Evolutionary conservation across 2,797 vertebrate genomes (phyloP), one percentile per base, ranked within the genome.

Genomic region (Periophthalmus magnuspinnatus): DNA sequence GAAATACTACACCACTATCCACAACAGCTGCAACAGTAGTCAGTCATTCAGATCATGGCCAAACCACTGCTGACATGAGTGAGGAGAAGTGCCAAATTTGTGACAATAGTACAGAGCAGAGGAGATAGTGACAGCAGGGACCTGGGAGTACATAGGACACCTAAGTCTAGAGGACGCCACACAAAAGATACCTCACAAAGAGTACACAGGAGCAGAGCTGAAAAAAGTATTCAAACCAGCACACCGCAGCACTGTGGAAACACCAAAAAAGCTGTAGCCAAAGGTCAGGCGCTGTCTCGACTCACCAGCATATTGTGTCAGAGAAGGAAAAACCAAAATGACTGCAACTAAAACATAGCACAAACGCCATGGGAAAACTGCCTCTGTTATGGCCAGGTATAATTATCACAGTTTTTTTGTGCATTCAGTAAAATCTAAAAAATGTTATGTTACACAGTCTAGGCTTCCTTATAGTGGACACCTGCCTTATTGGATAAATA

Each of bases 231-330:
- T 73, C 74, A 78, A 81, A 75, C 68, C 59, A 34, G 64, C 17
- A 9, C 62, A 68, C 24, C 64, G 33, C 28, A n/a, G 45, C 28
- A 65, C 55, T 36, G 69, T 66, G 74, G 71, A 74, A 78, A 75
- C 13, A 69, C 60, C 19, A 60, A 17, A 74, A 54, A 69, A 71
- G 61, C 5, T 57, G 6, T 22, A 75, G 57, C 71, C 57, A 54
- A 68, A 72, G 67, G 56, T 67, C 63, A 81, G 75, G 81, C 73
- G 76, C 76, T 61, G 74, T 77, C 74, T 71, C 84, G 28, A 28
- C 28, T 28, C 3, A 28, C 84, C 79, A 76, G 70, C 81, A 86
- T n/a, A n/a, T 45, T 50, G 67, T 83, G 82, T 83, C 84, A 83
- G 54, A 70, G 45, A 59, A 72, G 72, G 71, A 36, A 41, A 60